These are phyloP conservation scores for Alcis repandata DNA, from an alignment of 2,888 invertebrate species.

Conservation along the genomic window DNA sequence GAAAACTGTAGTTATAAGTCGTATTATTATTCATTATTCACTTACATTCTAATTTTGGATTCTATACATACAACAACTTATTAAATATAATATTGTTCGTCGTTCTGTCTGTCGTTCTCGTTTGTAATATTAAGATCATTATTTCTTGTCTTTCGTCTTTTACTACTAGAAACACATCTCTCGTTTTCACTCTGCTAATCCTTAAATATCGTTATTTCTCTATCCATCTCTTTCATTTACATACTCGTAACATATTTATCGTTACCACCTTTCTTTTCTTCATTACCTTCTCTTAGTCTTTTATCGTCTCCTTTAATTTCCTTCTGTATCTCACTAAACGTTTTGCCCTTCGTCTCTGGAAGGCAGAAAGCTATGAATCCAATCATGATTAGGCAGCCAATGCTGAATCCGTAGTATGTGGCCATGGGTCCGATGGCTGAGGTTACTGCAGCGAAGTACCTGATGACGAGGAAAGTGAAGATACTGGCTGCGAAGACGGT, in stretches of 20 bases:
- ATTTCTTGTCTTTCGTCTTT: too few species aligned
- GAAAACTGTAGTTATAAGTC: too few species aligned
- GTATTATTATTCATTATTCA: too few species aligned
- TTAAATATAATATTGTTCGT: too few species aligned
- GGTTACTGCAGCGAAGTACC: conserved; percentile 61
- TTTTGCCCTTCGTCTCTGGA: conserved; percentile 73
- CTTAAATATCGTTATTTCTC: neutral
- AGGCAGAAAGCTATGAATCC: conserved; percentile 60
- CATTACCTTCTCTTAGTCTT: too few species aligned
- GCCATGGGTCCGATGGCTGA: conserved; percentile 57
- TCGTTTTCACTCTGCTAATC: too few species aligned
- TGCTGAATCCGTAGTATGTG: conserved; percentile 62
- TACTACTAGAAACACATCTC: too few species aligned
- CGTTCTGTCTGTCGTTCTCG: too few species aligned
- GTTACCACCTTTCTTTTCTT: conserved; percentile 32
- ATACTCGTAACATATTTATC: conserved; percentile 1
- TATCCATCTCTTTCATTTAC: neutral
- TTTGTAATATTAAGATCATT: too few species aligned
- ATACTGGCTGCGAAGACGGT: conserved; percentile 27
- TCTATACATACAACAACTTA: too few species aligned
- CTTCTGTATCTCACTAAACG: conserved; percentile 67
- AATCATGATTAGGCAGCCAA: conserved; percentile 42
- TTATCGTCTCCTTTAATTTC: conserved; percentile 38
- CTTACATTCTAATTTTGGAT: too few species aligned
- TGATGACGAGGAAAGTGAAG: conserved; percentile 43